Evolutionary conservation across 2,888 invertebrate species (phyloP).

Genomic region (Tenodera sinensis): DNA sequence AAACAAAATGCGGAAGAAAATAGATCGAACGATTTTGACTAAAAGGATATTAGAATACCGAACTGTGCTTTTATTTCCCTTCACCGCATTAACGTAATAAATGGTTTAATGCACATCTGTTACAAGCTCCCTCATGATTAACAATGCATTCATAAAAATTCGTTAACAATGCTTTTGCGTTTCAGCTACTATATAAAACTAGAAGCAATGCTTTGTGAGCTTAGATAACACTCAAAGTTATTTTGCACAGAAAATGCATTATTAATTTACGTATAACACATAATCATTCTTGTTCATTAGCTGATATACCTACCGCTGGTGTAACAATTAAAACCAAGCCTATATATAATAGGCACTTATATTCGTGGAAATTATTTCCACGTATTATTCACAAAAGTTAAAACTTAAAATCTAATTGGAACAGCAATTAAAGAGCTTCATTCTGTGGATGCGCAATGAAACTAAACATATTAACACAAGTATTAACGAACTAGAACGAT

Average conservation of each 20-base stretch:
- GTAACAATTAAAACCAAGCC: not conserved
- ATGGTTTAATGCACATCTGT: no score
- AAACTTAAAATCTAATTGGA: not conserved
- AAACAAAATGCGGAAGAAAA: constrained; percentile 20
- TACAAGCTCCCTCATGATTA: not conserved
- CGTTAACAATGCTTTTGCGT: not conserved
- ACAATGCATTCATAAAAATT: not conserved
- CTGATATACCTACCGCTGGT: not conserved
- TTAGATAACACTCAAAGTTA: not conserved
- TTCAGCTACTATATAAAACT: not conserved
- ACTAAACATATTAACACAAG: not conserved
- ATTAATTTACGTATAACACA: not conserved
- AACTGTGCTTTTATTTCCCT: not conserved
- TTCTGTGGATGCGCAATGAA: not conserved
- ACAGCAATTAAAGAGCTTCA: not conserved
- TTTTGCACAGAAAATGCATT: not conserved
- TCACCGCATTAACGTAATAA: not conserved
- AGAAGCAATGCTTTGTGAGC: not conserved
- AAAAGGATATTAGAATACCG: not conserved
- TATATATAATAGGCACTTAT: not conserved
- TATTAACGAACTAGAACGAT: not conserved
- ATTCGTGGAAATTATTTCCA: not conserved
- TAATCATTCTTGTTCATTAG: not conserved
- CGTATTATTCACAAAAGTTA: no score
- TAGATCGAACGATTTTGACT: not conserved